Evolutionary conservation across 2,113 vertebrate genomes (phyloP), one percentile per base, ranked within the genome.

Genomic region (Spilogale gracilis): DNA sequence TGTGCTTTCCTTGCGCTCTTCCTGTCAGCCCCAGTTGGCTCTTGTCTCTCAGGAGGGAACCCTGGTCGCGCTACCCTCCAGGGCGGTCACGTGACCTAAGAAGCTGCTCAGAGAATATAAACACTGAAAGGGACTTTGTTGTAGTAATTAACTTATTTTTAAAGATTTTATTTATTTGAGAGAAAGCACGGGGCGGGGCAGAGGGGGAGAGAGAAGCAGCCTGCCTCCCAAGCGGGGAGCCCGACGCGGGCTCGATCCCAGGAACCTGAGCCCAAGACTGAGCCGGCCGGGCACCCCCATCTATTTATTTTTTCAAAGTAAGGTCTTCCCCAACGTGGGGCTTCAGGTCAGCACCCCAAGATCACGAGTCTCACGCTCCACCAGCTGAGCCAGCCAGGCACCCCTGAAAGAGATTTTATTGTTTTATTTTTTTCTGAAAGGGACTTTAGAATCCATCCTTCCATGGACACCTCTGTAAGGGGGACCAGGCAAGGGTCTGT

Each of bases 361-460:
- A 48, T 48, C 73, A 14, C 45, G 73, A 74, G 43, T 48, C 73
- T 48, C 71, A 25, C 6, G 21, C 23, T 48, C 73, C 45, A 74
- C 73, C 43, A 43, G 45, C 20, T 45, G 38, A 74, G 21, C 20
- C 71, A 74, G 4, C 21, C 71, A 74, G 43, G 43, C 11, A 2
- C 71, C 43, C 43, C 21, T 43, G 71, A 74, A 93, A 71, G 50
- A 27, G 76, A 87, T 32, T 89, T 56, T 32, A 89, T 61, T 61
- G 9, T 60, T 52, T 17, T 60, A 9, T 30, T 65, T 30, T 65
- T 14, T 65, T 30, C 71, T 23, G 71, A 74, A 93, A 71, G 52
- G 27, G 69, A 87, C 32, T 80, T 63, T 27, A 89, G 89, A 83
- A 84, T 48, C 52, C 56, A 80, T 52, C n/a, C 58, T 58, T 88